Evolutionary conservation across 2,113 vertebrate genomes (phyloP), one percentile per base, ranked within the genome.

Genomic region (Promerops cafer): DNA sequence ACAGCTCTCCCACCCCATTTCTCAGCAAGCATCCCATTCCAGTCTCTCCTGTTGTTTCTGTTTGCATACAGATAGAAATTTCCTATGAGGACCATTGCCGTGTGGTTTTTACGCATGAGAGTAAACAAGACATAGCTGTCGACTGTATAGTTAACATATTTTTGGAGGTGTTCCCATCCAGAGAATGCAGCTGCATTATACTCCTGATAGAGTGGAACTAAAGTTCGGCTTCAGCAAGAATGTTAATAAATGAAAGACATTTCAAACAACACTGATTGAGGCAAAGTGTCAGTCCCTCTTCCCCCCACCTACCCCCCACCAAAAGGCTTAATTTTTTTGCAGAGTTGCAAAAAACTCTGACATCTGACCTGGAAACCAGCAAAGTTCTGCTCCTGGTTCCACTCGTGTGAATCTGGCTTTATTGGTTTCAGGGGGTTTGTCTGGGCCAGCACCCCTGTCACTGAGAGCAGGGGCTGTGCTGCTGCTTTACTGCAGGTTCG

Each of bases 111-210:
- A 81, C 0, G 1, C 28, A 24, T 18, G 49, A 92, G 39, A 94
- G 56, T 86, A 95, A 97, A 97, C 75, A 97, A 92, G 79, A 71
- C 88, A 35, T 89, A 92, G 87, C 90, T 93, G 90, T 87, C 1
- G 5, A 49, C 87, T 92, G 16, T 93, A 88, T 19, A 72, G 85
- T 93, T 95, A 96, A 92, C 79, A 90, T 83, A 86, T 61, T 97
- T 96, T 56, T 96, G 79, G 90, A 93, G 90, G 20, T 70, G 71
- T 71, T 97, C 72, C 79, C 82, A 77, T 96, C 94, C 94, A 96
- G 90, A 92, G 96, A 93, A 92, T 93, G 90, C 96, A 96, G 93
- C 94, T 96, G 96, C 80, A 60, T 81, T 96, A 65, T 96, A 90
- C 87, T 96, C 92, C 86, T 77, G 72, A 93, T 95, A 94, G 94